Percentiles rank a stretch among this genome's conserved stretches.
Evolutionary conservation across 2,797 vertebrate genomes (phyloP).

Genomic region (Pogoniulus pusillus): DNA sequence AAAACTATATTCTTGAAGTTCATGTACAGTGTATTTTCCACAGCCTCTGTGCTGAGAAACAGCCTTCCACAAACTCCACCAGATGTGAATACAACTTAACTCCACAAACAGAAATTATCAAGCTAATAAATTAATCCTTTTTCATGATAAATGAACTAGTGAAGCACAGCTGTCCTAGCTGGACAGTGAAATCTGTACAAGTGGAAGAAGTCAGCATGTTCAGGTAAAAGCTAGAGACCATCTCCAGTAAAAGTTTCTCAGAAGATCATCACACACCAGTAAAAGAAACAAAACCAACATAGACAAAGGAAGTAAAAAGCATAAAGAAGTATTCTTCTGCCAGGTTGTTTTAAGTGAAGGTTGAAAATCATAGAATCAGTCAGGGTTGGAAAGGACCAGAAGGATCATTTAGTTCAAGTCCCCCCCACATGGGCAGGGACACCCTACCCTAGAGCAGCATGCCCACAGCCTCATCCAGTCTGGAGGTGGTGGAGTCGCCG

Average conservation of each 20-base stretch:
- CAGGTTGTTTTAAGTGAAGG: not conserved
- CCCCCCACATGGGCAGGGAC: too few relatives aligned
- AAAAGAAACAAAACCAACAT: not conserved
- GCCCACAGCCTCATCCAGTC: too few relatives aligned
- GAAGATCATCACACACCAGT: not conserved
- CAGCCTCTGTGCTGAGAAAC: not conserved
- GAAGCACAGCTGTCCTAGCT: not conserved
- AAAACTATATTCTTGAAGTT: not conserved
- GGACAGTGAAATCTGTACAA: not conserved
- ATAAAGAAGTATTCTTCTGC: not conserved
- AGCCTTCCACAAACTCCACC: not conserved
- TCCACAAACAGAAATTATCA: not conserved
- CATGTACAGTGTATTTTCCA: not conserved
- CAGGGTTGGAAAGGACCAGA: too few relatives aligned
- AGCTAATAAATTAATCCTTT: not conserved
- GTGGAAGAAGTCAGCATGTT: not conserved
- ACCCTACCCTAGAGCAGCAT: too few relatives aligned
- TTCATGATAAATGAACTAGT: not conserved
- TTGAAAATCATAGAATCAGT: too few relatives aligned
- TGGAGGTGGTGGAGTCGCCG: too few relatives aligned
- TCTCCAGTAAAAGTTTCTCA: not conserved
- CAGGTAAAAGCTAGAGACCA: not conserved
- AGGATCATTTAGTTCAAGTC: too few relatives aligned
- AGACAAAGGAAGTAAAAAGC: not conserved
- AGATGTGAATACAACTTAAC: not conserved